These are phyloP conservation scores for Drosophila leonis DNA, from an alignment of 2,888 invertebrate genomes.

Conservation along the genomic window DNA sequence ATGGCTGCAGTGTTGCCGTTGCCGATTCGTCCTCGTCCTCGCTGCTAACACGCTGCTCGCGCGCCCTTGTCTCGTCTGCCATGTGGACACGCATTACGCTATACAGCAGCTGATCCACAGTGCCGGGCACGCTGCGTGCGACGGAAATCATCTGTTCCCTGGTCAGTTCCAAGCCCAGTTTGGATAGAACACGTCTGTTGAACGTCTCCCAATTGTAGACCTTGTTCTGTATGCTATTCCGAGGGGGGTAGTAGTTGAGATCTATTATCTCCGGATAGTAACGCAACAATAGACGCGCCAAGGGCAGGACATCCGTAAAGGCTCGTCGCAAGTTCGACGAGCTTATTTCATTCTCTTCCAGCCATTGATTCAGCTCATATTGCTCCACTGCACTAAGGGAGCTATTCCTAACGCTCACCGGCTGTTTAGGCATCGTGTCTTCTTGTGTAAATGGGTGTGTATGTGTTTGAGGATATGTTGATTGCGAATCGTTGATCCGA, in stretches of 20 bases:
- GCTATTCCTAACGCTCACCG: constrained; percentile 23
- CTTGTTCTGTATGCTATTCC: constrained; percentile 89
- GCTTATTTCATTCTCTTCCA: constrained; percentile 34
- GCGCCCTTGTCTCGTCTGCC: constrained; percentile 17
- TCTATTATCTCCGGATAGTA: constrained; percentile 91
- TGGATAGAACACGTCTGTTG: constrained; percentile 90
- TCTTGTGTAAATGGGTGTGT: too few species aligned
- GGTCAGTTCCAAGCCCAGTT: constrained; percentile 87
- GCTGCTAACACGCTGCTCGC: not conserved
- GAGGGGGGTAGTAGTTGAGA: constrained; percentile 91
- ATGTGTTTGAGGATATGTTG: too few species aligned
- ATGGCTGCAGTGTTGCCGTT: not conserved
- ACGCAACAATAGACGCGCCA: constrained; percentile 90
- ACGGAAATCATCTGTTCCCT: constrained; percentile 88
- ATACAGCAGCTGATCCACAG: constrained; percentile 88
- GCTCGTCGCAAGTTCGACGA: constrained; percentile 87
- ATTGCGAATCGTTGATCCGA: not conserved
- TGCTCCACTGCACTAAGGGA: constrained; percentile 36
- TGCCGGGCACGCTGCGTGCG: constrained; percentile 88
- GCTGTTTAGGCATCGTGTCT: constrained; percentile 22
- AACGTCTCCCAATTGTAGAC: constrained; percentile 91
- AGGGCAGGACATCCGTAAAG: constrained; percentile 89
- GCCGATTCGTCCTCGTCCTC: not conserved
- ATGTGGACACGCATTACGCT: constrained; percentile 50
- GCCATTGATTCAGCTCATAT: constrained; percentile 55